A percentile compares a stretch with the other conserved stretches of the same genome.
Conservation (phyloP, 2,113 vertebrate species). For the Indicator maculatus region DNA sequence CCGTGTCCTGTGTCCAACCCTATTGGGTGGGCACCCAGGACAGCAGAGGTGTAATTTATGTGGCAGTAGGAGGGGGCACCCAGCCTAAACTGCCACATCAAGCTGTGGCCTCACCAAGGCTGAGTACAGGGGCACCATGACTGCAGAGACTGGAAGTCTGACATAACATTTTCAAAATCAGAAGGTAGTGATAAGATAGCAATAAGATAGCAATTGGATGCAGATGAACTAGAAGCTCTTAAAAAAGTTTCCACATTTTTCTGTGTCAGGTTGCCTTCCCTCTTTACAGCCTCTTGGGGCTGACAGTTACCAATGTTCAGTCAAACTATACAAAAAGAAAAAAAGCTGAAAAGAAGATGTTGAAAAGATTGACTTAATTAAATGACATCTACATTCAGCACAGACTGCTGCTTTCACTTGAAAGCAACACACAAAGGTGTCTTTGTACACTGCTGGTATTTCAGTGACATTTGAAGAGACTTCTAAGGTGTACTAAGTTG, state of each 20-base stretch:
- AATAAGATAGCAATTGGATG: too few species aligned
- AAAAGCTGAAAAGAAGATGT: neutral
- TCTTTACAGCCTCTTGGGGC: neutral
- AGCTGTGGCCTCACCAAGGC: too few species aligned
- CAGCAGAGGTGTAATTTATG: too few species aligned
- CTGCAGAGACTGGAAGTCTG: neutral
- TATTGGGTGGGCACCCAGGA: too few species aligned
- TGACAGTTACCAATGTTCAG: neutral
- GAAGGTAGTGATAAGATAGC: neutral
- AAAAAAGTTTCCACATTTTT: neutral
- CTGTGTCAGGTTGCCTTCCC: neutral
- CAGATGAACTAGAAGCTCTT: neutral
- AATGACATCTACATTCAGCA: neutral
- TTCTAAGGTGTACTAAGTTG: neutral
- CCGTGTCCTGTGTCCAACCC: too few species aligned
- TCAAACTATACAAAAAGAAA: neutral
- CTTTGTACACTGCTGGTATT: neutral
- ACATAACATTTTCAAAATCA: neutral
- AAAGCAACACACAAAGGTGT: neutral
- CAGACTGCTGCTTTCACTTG: neutral
- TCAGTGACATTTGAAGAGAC: neutral
- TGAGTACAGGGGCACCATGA: neutral
- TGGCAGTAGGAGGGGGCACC: too few species aligned
- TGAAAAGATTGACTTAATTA: conserved; percentile 7
- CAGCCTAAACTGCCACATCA: too few species aligned